Percentiles rank a stretch among this genome's conserved stretches.
phyloP scores from a whole-genome alignment of 2,113 vertebrate species.

The Lampris megalopsis region DNA sequence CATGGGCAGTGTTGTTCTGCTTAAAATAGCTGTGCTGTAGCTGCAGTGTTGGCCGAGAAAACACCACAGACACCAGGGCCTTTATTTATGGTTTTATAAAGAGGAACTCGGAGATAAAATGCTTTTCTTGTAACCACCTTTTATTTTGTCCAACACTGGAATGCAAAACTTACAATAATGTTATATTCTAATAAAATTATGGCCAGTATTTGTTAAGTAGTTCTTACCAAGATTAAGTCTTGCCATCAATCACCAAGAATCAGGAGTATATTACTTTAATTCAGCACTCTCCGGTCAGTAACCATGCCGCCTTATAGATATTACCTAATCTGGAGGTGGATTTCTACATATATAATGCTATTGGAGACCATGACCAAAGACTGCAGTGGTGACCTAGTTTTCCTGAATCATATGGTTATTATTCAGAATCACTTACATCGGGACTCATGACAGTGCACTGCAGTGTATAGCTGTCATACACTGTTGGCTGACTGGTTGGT shows the following conservation, averaged over 20 bases:
- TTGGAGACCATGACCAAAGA: conserved; percentile 50
- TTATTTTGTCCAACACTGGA: too few relatives aligned
- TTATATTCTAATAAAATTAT: too few relatives aligned
- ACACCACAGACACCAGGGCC: neutral
- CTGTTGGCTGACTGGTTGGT: neutral
- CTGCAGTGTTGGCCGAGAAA: neutral
- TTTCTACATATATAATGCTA: conserved; percentile 48
- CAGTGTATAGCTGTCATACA: conserved; percentile 16
- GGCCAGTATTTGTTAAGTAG: too few relatives aligned
- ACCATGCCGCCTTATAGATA: conserved; percentile 20
- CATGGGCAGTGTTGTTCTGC: neutral
- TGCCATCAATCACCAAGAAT: too few relatives aligned
- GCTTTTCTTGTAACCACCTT: neutral
- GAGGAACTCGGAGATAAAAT: neutral
- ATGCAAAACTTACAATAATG: too few relatives aligned
- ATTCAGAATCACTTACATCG: conserved; percentile 46
- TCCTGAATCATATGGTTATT: conserved; percentile 47
- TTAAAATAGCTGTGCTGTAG: neutral
- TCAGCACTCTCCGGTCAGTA: neutral
- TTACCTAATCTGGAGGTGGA: conserved; percentile 36
- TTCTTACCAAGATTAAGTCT: too few relatives aligned
- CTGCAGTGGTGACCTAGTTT: conserved; percentile 70
- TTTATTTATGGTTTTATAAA: neutral
- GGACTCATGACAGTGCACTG: conserved; percentile 15
- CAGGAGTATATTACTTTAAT: too few relatives aligned